Conservation (phyloP, 2,888 invertebrate genomes). For the Acanthococcus lagerstroemiae region DNA sequence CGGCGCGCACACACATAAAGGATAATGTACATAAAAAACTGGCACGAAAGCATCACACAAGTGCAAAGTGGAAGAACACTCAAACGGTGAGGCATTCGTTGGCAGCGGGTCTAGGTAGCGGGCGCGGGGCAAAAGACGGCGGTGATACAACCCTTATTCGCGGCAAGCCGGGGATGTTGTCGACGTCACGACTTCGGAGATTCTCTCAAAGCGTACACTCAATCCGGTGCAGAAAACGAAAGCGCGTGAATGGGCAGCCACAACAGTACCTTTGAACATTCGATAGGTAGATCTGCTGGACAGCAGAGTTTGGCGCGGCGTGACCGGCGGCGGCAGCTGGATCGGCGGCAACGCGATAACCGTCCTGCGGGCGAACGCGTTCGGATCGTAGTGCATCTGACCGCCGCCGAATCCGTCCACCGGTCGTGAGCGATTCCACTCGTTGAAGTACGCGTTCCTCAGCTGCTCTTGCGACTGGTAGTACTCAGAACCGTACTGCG, state of each 20-base stretch:
- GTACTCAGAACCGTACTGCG: conserved; percentile 1
- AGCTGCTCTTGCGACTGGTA: conserved; percentile 2
- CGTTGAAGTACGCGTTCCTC: not conserved
- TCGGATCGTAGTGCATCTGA: not conserved
- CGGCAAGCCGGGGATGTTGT: too few species aligned
- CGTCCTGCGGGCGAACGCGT: conserved; percentile 15
- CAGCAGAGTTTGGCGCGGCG: too few species aligned
- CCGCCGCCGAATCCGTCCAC: not conserved
- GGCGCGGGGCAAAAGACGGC: too few species aligned
- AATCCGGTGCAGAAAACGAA: too few species aligned
- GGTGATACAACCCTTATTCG: too few species aligned
- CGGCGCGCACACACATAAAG: not conserved
- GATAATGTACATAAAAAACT: not conserved
- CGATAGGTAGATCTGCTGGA: too few species aligned
- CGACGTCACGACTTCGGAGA: too few species aligned
- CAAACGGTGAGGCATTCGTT: too few species aligned
- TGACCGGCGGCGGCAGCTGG: conserved; percentile 32
- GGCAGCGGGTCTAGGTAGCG: too few species aligned
- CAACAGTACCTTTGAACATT: too few species aligned
- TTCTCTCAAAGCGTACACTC: too few species aligned
- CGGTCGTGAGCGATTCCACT: conserved; percentile 6
- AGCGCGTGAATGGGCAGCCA: too few species aligned
- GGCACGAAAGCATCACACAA: conserved; percentile 1
- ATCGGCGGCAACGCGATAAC: conserved; percentile 32
- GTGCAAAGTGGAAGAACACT: conserved; percentile 1